Evolutionary conservation across 2,797 vertebrate genomes (phyloP), one percentile per base, ranked within the genome.

Genomic region (Odontamblyopus rebecca): DNA sequence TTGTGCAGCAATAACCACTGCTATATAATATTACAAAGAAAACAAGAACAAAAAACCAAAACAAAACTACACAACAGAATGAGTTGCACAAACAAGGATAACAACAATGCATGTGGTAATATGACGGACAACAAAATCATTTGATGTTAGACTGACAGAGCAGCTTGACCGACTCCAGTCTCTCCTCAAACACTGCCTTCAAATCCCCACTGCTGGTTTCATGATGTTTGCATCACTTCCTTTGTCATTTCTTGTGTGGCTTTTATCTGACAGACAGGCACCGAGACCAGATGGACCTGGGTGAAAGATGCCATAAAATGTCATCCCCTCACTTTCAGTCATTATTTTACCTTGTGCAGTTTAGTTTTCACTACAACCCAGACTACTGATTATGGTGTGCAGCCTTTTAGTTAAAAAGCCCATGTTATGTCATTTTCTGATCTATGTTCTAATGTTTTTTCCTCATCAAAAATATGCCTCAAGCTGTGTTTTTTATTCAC

Each of bases 221-320:
- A 27, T 19, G 64, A 50, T 3, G 23, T 29, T 66, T 66, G 44
- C 26, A 50, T 50, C 64, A 50, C 15, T 66, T 66, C 64, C 64
- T 66, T 65, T 48, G 38, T 48, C 62, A 64, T 64, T 64, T 64
- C 41, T 7, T 64, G 38, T 26, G 63, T 27, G 44, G 26, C 26
- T 66, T 65, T 50, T 65, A 48, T 65, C 41, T 48, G 38, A 16
- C 63, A 48, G 41, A 50, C 61, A 23, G 8, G 41, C 18, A n/a
- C 32, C 2, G 30, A 38, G 61, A 62, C 61, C 61, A 41, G 61
- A 63, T 63, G 61, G 61, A 63, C 61, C 38, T 23, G 61, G 35
- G 61, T 63, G 61, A 63, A 44, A 44, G 61, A 44, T 63, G 38
- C 19, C 18, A 9, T 44, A 44, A 63, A 63, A 63, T 44, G 35